Percentiles rank a stretch among this genome's conserved stretches.
phyloP scores from a whole-genome alignment of 2,888 invertebrate species.

The Orthosia gracilis region DNA sequence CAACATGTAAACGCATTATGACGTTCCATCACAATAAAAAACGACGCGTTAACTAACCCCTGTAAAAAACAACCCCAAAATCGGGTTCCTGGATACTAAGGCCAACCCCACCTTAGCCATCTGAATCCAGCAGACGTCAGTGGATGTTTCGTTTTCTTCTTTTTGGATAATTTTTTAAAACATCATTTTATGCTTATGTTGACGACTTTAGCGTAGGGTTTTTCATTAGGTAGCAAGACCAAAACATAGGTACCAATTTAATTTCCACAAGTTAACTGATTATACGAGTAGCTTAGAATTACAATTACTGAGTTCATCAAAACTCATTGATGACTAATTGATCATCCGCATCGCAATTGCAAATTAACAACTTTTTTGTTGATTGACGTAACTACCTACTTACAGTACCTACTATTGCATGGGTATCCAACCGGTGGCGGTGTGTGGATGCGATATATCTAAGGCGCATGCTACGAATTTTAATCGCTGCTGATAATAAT shows the following conservation, averaged over 20 bases:
- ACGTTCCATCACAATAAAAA: no score
- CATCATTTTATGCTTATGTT: no score
- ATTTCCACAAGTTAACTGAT: neutral
- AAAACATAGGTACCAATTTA: neutral
- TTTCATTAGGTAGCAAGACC: neutral
- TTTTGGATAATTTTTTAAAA: no score
- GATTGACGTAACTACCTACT: neutral
- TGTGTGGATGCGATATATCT: neutral
- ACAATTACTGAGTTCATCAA: conserved; percentile 19
- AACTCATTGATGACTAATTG: conserved; percentile 10
- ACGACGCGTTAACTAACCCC: no score
- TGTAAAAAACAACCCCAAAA: no score
- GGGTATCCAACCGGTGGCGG: neutral
- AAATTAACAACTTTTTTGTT: conserved; percentile 25
- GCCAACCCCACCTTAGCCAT: no score
- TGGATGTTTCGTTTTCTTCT: no score
- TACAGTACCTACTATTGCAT: neutral
- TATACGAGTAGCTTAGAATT: neutral
- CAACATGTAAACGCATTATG: no score
- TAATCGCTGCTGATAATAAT: no score
- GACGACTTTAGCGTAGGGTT: no score
- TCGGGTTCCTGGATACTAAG: no score
- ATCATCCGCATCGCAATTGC: conserved; percentile 9
- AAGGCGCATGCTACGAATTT: neutral
- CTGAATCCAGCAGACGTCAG: no score